Conservation (phyloP, 53 echinoderm and acorn worm genomes). For the Stichopus horrens region DNA sequence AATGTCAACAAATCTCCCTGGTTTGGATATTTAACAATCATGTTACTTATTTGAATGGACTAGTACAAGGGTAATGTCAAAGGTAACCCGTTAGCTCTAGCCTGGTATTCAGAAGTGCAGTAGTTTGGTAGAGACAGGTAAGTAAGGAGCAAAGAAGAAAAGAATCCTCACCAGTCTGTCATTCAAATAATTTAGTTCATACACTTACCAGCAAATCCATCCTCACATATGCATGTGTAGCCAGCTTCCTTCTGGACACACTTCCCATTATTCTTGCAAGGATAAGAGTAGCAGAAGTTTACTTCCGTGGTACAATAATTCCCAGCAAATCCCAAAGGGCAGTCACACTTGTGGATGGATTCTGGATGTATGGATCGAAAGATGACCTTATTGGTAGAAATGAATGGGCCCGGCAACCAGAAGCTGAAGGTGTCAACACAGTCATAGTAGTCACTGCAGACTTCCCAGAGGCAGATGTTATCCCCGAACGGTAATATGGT, state of each 20-base stretch:
- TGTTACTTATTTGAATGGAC: no score
- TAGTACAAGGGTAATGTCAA: no score
- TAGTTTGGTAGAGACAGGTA: neutral
- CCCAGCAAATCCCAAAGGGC: constrained; percentile 92
- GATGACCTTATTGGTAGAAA: constrained; percentile 85
- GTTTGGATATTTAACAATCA: no score
- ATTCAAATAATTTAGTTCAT: neutral
- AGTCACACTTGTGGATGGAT: constrained; percentile 91
- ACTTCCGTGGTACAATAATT: constrained; percentile 97
- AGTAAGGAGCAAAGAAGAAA: neutral
- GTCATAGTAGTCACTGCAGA: constrained; percentile 72
- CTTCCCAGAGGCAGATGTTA: constrained; percentile 90
- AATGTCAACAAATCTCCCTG: no score
- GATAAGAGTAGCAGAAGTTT: constrained; percentile 99
- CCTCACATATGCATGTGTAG: constrained; percentile 82
- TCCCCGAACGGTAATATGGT: constrained; percentile 94
- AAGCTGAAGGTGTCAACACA: constrained; percentile 87
- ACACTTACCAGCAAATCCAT: constrained; percentile 80
- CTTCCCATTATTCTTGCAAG: constrained; percentile 77
- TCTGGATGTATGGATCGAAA: constrained; percentile 97
- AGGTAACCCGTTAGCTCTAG: no score
- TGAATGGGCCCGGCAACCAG: constrained; percentile 83
- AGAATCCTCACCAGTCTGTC: neutral
- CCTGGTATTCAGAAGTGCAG: no score
- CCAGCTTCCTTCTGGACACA: constrained; percentile 88